Evolutionary conservation across 2,888 invertebrate genomes (phyloP).

Genomic region (Acleris holmiana): DNA sequence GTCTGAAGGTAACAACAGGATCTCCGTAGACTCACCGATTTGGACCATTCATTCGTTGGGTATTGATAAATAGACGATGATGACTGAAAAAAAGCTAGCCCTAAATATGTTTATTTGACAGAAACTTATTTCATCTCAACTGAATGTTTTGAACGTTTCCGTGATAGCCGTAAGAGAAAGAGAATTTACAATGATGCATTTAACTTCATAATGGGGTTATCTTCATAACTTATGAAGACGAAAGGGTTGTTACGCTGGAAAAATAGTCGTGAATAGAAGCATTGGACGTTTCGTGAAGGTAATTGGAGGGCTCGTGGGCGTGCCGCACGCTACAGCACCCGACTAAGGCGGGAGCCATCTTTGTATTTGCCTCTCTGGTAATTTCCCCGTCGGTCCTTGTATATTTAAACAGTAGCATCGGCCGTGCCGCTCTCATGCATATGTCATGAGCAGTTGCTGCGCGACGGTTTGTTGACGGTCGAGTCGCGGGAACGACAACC

Average conservation of each 20-base stretch:
- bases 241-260: constrained; percentile 58
- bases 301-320: constrained; percentile 68
- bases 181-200: constrained; percentile 71
- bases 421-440: constrained; percentile 79
- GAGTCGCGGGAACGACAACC: constrained; percentile 75
- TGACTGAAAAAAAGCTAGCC: too few species aligned
- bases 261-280: constrained; percentile 65
- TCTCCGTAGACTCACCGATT: too few species aligned
- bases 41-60: too few species aligned
- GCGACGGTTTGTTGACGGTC: constrained; percentile 83
- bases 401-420: constrained; percentile 76
- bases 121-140: too few species aligned
- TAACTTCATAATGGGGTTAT: constrained; percentile 61
- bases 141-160: constrained; percentile 47
- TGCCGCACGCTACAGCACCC: constrained; percentile 65
- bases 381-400: constrained; percentile 78
- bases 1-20: too few species aligned
- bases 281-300: constrained; percentile 73
- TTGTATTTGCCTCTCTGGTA: constrained; percentile 78
- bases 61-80: too few species aligned
- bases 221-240: constrained; percentile 74
- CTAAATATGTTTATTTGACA: too few species aligned
- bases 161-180: constrained; percentile 57
- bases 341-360: constrained; percentile 66
- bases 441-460: constrained; percentile 83